A percentile compares a stretch with the other conserved stretches of the same genome.
Evolutionary conservation across 1,140 invertebrate species (phyloP).

Genomic region (Saccostrea echinata): DNA sequence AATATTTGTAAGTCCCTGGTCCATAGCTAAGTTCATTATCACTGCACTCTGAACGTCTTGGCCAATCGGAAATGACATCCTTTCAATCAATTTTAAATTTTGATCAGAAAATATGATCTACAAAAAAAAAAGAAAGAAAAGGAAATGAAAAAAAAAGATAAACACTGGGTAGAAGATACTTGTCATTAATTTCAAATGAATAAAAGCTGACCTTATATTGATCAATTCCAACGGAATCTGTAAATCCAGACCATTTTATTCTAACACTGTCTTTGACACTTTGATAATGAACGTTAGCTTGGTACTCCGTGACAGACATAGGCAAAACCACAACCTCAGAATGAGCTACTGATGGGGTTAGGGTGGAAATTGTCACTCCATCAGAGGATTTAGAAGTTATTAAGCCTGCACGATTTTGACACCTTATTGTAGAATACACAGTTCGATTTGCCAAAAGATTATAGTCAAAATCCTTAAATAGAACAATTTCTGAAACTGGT

Average conservation of each 20-base stretch:
- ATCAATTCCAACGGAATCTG: slow-evolving; percentile 38
- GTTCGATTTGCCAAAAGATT: not conserved
- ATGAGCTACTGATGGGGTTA: not conserved
- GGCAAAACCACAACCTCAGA: slow-evolving; percentile 21
- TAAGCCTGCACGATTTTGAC: slow-evolving; percentile 61
- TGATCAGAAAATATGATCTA: not conserved
- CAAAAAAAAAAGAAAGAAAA: not conserved
- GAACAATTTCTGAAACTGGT: not conserved
- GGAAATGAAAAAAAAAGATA: too few relatives aligned
- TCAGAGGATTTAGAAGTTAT: slow-evolving; percentile 49
- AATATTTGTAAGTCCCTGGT: not conserved
- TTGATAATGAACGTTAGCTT: slow-evolving; percentile 48
- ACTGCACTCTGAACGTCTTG: slow-evolving; percentile 20
- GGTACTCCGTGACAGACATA: slow-evolving; percentile 45
- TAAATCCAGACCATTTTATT: slow-evolving; percentile 52
- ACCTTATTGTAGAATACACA: slow-evolving; percentile 56
- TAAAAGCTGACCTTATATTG: slow-evolving; percentile 16
- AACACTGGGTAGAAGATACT: not conserved
- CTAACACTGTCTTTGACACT: slow-evolving; percentile 3
- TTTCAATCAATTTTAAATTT: not conserved
- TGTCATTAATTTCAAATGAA: not conserved
- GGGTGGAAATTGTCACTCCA: slow-evolving; percentile 59
- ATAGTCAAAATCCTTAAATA: not conserved
- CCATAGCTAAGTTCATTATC: slow-evolving; percentile 29
- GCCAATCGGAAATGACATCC: slow-evolving; percentile 27